Evolutionary conservation across 2,888 invertebrate genomes (phyloP).

Genomic region (Horisme vitalbata): DNA sequence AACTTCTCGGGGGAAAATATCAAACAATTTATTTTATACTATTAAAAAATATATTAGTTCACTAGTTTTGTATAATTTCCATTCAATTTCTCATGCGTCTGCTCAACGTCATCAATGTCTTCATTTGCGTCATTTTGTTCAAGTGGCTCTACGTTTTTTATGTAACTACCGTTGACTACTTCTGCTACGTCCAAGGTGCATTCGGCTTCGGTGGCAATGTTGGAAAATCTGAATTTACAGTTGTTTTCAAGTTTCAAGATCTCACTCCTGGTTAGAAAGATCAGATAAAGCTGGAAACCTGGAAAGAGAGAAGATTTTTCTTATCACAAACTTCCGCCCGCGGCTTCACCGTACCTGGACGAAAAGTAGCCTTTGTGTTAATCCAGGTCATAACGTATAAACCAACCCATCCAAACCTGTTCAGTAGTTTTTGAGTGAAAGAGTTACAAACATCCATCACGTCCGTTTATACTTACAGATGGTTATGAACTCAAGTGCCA

Average conservation of each 20-base stretch:
- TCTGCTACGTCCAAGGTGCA: slow-evolving; percentile 10
- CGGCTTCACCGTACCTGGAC: too few species aligned
- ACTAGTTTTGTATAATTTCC: background rate
- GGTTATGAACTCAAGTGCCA: background rate
- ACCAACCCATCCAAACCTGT: too few species aligned
- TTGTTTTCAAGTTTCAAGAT: slow-evolving; percentile 11
- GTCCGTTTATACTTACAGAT: slow-evolving; percentile 1
- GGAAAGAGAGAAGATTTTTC: background rate
- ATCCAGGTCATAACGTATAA: too few species aligned
- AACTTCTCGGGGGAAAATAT: too few species aligned
- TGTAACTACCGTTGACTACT: background rate
- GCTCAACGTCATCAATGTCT: background rate
- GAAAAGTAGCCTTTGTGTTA: too few species aligned
- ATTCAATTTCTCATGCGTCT: background rate
- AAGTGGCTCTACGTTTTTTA: background rate
- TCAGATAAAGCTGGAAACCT: slow-evolving; percentile 1
- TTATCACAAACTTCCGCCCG: too few species aligned
- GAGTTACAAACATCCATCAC: too few species aligned
- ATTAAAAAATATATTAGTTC: too few species aligned
- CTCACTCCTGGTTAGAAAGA: slow-evolving; percentile 19
- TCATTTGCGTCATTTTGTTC: background rate
- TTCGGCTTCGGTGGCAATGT: slow-evolving; percentile 4
- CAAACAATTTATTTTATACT: too few species aligned
- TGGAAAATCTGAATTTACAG: slow-evolving; percentile 14
- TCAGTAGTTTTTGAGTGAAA: too few species aligned